Conservation (phyloP, 2,113 vertebrate genomes). For the Colaptes auratus region DNA sequence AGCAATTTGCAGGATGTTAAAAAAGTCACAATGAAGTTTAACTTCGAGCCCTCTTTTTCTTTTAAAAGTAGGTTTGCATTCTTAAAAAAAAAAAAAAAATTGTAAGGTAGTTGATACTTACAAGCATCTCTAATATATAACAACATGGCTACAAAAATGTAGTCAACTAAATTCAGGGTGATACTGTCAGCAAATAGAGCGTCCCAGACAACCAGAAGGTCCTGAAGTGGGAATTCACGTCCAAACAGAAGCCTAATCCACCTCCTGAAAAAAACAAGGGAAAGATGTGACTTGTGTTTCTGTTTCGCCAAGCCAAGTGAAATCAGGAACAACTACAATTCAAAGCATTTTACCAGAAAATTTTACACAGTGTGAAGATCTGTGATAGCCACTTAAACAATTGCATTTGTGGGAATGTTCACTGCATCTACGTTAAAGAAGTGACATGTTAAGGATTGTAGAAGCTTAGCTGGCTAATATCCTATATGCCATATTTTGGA, state of each 20-base stretch:
- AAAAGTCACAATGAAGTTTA: not conserved
- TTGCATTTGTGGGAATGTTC: not conserved
- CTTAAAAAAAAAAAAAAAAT: not conserved
- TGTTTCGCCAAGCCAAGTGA: not conserved
- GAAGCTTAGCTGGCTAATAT: not conserved
- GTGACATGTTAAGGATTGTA: not conserved
- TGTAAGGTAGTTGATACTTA: constrained; percentile 71
- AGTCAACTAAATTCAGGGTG: constrained; percentile 93
- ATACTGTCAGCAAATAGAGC: constrained; percentile 95
- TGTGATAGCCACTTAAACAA: not conserved
- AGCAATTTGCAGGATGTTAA: not conserved
- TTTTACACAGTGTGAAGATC: not conserved
- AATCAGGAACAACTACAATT: not conserved
- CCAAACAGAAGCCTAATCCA: constrained; percentile 97
- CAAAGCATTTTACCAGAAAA: not conserved
- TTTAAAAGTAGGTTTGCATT: not conserved
- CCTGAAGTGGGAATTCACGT: constrained; percentile 94
- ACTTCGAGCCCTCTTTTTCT: not conserved
- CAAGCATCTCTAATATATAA: constrained; percentile 96
- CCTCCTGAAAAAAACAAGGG: constrained; percentile 78
- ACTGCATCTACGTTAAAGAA: not conserved
- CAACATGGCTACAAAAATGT: constrained; percentile 97
- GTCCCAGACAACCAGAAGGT: constrained; percentile 96
- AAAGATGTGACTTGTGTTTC: not conserved
- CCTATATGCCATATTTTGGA: not conserved